Conservation (phyloP, 2,113 vertebrate genomes). For the Verasper variegatus region DNA sequence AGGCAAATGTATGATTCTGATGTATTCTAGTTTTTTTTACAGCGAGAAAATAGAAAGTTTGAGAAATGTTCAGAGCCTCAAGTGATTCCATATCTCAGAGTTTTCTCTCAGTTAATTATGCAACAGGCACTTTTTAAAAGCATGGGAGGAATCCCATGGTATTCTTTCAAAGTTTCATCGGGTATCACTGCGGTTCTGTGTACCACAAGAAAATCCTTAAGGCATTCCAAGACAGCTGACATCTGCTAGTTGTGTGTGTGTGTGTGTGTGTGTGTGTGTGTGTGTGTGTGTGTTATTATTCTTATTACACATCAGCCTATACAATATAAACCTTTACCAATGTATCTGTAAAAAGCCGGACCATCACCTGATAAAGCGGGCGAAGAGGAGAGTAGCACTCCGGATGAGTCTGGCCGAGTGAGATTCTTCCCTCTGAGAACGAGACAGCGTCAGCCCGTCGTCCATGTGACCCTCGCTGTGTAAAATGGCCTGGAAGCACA, state of each 20-base stretch:
- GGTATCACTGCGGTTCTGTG: neutral
- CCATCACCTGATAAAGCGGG: constrained; percentile 89
- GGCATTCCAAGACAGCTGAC: neutral
- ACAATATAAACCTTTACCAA: neutral
- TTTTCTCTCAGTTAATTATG: neutral
- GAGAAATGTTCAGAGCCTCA: neutral
- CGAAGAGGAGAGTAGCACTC: constrained; percentile 90
- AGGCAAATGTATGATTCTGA: neutral
- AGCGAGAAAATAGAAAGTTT: neutral
- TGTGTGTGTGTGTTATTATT: neutral
- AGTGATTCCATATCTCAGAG: neutral
- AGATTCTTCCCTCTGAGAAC: constrained; percentile 93
- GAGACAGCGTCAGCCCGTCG: constrained; percentile 92
- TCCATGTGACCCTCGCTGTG: constrained; percentile 98
- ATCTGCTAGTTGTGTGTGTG: neutral
- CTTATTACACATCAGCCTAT: too few species aligned
- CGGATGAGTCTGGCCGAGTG: constrained; percentile 91
- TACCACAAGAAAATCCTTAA: neutral
- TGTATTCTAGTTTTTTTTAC: neutral
- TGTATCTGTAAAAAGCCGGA: neutral
- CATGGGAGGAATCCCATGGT: neutral
- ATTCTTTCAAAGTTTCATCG: too few species aligned
- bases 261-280: neutral
- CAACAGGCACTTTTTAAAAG: neutral
- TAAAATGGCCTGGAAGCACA: constrained; percentile 88